phyloP scores from a whole-genome alignment of 2,797 vertebrate genomes.

The Oreonectes daqikongensis region DNA sequence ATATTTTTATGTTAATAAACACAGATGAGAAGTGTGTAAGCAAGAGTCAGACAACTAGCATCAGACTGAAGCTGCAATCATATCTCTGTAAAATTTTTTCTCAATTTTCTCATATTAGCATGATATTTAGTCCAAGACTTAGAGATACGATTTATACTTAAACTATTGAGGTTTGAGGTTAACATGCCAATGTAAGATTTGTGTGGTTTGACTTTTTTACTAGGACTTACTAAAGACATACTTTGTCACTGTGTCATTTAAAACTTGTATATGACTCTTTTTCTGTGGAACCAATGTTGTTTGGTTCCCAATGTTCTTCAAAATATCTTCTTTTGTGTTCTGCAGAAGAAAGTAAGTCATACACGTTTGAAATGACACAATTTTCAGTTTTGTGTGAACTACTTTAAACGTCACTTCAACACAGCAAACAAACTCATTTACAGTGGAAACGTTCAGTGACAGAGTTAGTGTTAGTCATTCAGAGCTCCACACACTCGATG shows the following conservation, averaged over 20 bases:
- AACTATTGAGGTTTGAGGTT: not conserved
- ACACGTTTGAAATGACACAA: too few relatives aligned
- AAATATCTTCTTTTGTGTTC: too few relatives aligned
- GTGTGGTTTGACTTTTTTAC: too few relatives aligned
- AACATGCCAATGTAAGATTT: too few relatives aligned
- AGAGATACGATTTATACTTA: too few relatives aligned
- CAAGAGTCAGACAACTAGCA: not conserved
- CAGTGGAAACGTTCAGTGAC: not conserved
- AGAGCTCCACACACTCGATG: constrained; percentile 40
- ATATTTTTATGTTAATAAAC: not conserved
- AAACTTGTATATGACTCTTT: too few relatives aligned
- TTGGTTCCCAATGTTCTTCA: too few relatives aligned
- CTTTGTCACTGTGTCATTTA: too few relatives aligned
- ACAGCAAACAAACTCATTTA: not conserved
- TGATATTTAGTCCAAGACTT: too few relatives aligned
- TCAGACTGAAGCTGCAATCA: not conserved
- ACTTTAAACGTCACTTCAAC: not conserved
- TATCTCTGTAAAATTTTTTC: not conserved
- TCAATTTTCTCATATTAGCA: not conserved
- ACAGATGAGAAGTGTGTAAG: not conserved
- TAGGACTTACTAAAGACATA: too few relatives aligned
- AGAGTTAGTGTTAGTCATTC: constrained; percentile 9
- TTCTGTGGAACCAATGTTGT: too few relatives aligned
- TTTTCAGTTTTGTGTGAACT: not conserved
- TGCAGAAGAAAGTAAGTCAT: too few relatives aligned